Conservation (phyloP, 1,140 invertebrate species). For the Mizuhopecten yessoensis region DNA sequence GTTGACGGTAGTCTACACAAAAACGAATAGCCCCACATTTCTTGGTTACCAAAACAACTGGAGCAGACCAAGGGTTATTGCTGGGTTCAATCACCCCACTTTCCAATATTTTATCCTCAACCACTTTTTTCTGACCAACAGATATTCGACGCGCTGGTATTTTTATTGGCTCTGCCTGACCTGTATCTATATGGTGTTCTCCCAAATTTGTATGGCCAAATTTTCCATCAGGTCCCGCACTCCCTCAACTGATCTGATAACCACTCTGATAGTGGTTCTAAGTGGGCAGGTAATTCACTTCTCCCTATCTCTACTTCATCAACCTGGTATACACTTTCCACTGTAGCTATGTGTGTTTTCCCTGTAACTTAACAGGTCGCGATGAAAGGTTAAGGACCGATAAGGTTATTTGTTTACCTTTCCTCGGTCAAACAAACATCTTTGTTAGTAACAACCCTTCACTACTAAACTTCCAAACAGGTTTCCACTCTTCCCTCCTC, state of each 20-base stretch:
- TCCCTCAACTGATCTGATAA: not conserved
- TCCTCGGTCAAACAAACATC: slow-evolving; percentile 44
- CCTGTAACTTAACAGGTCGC: too few species aligned
- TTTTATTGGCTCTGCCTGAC: slow-evolving; percentile 48
- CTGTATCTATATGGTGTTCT: too few species aligned
- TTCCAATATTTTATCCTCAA: slow-evolving; percentile 67
- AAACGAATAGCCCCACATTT: too few species aligned
- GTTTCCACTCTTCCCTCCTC: slow-evolving; percentile 50
- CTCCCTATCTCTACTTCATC: too few species aligned
- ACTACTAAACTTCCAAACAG: slow-evolving; percentile 40
- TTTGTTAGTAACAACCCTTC: slow-evolving; percentile 52
- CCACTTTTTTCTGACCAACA: slow-evolving; percentile 76
- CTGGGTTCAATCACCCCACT: slow-evolving; percentile 66
- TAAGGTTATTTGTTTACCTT: too few species aligned
- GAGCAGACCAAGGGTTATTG: slow-evolving; percentile 84
- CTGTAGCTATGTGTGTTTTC: not conserved
- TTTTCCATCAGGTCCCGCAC: not conserved
- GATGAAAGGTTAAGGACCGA: too few species aligned
- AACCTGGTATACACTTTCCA: too few species aligned
- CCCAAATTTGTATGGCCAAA: too few species aligned
- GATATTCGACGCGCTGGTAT: slow-evolving; percentile 74
- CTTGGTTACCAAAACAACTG: too few species aligned
- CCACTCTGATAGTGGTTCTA: slow-evolving; percentile 46
- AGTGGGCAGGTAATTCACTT: slow-evolving; percentile 55
- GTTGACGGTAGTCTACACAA: too few species aligned